Conservation (phyloP, 2,113 vertebrate genomes). For the Tetrao urogallus region DNA sequence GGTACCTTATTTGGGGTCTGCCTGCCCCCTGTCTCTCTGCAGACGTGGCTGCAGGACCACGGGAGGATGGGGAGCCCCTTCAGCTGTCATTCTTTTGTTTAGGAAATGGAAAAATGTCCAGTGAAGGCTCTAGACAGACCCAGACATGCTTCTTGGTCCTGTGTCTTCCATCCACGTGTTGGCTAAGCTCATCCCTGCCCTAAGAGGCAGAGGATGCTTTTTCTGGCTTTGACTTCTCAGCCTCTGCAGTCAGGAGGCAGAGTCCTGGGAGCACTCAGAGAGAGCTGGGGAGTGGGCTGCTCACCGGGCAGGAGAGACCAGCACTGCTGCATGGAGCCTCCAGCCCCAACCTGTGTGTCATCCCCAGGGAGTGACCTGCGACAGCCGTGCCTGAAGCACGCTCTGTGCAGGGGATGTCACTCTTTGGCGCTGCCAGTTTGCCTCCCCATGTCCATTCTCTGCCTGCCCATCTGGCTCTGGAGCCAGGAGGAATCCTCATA, state of each 20-base stretch:
- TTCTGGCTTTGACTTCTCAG: not conserved
- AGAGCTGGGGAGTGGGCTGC: not conserved
- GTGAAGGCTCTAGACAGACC: not conserved
- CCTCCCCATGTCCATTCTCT: not conserved
- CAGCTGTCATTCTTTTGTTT: not conserved
- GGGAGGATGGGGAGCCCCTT: not conserved
- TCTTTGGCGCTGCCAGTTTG: rapidly evolving
- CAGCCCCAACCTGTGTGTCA: rapidly evolving
- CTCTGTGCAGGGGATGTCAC: not conserved
- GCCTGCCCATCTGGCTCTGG: not conserved
- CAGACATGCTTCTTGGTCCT: rapidly evolving
- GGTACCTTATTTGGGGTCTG: not conserved
- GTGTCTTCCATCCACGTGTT: not conserved
- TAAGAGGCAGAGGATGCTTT: not conserved
- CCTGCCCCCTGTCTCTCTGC: not conserved
- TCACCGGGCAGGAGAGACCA: not conserved
- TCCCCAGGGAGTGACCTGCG: not conserved
- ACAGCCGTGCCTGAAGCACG: rapidly evolving
- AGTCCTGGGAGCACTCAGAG: not conserved
- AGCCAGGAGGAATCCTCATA: not conserved
- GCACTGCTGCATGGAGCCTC: rapidly evolving
- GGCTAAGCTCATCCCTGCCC: not conserved
- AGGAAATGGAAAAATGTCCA: not conserved
- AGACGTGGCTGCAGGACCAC: rapidly evolving
- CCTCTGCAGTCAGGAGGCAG: not conserved